A percentile compares a stretch with the other conserved stretches of the same genome.
Conservation (phyloP, 2,888 invertebrate species). For the Pterobdella sp. region DNA sequence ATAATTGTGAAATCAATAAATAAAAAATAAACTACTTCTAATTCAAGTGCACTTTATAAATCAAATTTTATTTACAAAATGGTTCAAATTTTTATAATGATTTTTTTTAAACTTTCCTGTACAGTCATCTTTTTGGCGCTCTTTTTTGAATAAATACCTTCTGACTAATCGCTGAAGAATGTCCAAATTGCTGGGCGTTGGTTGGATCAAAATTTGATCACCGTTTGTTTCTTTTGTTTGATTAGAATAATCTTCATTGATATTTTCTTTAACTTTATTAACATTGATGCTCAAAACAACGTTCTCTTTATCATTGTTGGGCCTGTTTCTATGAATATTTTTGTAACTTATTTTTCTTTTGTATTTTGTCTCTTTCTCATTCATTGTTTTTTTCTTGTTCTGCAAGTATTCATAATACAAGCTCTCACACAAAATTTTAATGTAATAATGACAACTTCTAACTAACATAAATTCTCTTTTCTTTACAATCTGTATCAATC, state of each 20-base stretch:
- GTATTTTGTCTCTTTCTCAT: background rate
- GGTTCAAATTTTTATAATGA: too few relatives aligned
- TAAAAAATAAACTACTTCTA: too few relatives aligned
- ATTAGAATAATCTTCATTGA: background rate
- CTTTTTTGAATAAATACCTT: conserved; percentile 50
- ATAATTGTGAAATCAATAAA: too few relatives aligned
- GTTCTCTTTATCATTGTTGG: background rate
- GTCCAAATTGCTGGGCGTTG: conserved; percentile 25
- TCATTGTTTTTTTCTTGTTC: background rate
- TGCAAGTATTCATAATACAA: too few relatives aligned
- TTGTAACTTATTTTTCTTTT: background rate
- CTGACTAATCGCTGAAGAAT: conserved; percentile 50
- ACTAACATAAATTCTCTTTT: background rate
- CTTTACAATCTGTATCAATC: background rate
- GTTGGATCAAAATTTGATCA: conserved; percentile 18
- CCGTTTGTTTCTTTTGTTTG: conserved; percentile 27
- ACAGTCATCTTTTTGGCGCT: conserved; percentile 49
- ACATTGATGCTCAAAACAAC: background rate
- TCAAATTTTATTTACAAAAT: too few relatives aligned
- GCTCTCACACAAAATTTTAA: background rate
- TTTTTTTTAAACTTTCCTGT: too few relatives aligned
- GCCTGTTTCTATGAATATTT: background rate
- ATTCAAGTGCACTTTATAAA: too few relatives aligned
- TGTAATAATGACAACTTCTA: background rate
- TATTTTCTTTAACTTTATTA: background rate